phyloP scores from a whole-genome alignment of 1,140 invertebrate species.

The Globodera ellingtonae region DNA sequence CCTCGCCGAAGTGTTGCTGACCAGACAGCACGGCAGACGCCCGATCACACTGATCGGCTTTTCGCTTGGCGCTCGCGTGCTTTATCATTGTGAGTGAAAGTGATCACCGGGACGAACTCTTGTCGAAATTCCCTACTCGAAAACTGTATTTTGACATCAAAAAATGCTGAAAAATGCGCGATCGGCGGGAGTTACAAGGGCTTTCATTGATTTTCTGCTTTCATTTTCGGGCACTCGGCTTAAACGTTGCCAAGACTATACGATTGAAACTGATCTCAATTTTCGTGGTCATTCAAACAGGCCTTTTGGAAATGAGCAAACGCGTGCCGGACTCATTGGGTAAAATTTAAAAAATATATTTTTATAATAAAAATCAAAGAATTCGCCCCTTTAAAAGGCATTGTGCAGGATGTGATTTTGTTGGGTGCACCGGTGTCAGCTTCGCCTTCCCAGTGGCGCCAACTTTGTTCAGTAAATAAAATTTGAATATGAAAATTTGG shows the following conservation, averaged over 20 bases:
- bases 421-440: slow-evolving; percentile 72
- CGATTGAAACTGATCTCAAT: no score
- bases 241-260: no score
- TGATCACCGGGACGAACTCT: not conserved
- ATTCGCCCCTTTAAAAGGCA: slow-evolving; percentile 66
- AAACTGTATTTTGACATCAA: not conserved
- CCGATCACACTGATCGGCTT: slow-evolving; percentile 77
- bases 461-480: slow-evolving; percentile 53
- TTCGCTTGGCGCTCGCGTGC: slow-evolving; percentile 75
- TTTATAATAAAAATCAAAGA: slow-evolving; percentile 22
- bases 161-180: no score
- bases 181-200: no score
- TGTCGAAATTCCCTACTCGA: not conserved
- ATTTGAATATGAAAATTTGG: no score
- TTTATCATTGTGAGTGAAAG: slow-evolving; percentile 71
- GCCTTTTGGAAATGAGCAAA: slow-evolving; percentile 67
- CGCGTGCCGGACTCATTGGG: slow-evolving; percentile 65
- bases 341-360: slow-evolving; percentile 47
- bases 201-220: no score
- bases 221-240: no score
- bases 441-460: slow-evolving; percentile 65
- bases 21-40: slow-evolving; percentile 73
- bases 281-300: not conserved
- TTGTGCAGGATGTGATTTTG: slow-evolving; percentile 75
- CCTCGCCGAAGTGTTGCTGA: slow-evolving; percentile 74